Conservation (phyloP, 2,113 vertebrate genomes). For the Paradoxurus hermaphroditus region DNA sequence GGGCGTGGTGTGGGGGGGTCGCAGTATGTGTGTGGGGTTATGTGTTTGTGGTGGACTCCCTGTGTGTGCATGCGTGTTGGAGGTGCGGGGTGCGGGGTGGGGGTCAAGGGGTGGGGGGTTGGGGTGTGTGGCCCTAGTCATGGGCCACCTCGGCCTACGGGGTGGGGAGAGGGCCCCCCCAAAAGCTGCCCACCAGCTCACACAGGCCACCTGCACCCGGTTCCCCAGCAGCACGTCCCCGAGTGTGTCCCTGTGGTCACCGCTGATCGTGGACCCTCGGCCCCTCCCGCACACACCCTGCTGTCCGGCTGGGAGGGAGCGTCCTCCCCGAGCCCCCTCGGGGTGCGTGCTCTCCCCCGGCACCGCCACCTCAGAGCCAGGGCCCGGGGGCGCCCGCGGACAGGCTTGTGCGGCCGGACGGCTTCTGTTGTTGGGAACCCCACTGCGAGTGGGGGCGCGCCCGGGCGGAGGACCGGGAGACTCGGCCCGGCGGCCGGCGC, state of each 20-base stretch:
- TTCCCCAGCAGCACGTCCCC: too few species aligned
- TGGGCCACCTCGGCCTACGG: accelerated
- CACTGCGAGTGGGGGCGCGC: background rate
- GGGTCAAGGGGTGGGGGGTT: too few species aligned
- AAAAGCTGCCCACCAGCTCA: accelerated
- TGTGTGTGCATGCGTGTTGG: background rate
- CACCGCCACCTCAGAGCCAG: background rate
- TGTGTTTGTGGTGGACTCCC: too few species aligned
- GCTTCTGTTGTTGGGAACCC: too few species aligned
- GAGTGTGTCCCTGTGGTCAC: accelerated
- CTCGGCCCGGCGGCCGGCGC: too few species aligned
- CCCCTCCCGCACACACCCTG: accelerated
- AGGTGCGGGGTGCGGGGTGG: accelerated
- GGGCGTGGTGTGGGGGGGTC: too few species aligned
- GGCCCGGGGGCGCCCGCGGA: background rate
- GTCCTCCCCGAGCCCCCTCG: too few species aligned
- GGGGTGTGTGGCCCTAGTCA: too few species aligned
- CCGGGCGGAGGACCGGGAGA: background rate
- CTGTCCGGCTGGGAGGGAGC: background rate
- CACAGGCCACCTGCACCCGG: accelerated
- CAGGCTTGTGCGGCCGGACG: too few species aligned
- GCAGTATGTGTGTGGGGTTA: accelerated
- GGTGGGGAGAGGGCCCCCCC: background rate
- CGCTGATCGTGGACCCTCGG: accelerated
- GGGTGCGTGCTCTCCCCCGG: too few species aligned